A percentile compares a stretch with the other conserved stretches of the same genome.
phyloP scores from a whole-genome alignment of 2,888 invertebrate genomes.

The Nephrotoma appendiculata region DNA sequence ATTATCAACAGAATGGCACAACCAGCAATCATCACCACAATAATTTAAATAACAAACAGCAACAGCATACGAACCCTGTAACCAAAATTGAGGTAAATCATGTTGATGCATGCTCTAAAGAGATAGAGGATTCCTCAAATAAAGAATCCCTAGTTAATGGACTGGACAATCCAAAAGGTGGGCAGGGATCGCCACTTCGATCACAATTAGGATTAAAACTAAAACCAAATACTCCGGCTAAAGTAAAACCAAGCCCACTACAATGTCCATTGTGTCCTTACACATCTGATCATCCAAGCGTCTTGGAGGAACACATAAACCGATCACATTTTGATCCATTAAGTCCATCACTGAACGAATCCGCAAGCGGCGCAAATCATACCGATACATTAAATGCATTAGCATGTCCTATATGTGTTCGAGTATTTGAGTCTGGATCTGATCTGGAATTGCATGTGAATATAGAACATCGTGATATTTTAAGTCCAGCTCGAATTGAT shows the following conservation, averaged over 20 bases:
- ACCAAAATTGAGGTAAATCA: not conserved
- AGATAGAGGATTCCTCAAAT: conserved; percentile 12
- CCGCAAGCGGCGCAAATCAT: conserved; percentile 27
- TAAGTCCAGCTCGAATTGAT: conserved; percentile 19
- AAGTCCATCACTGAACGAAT: conserved; percentile 28
- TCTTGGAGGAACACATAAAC: conserved; percentile 71
- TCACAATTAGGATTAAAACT: conserved; percentile 55
- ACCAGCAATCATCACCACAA: not conserved
- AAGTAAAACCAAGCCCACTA: conserved; percentile 13
- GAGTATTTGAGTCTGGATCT: conserved; percentile 53
- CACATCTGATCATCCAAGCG: conserved; percentile 54
- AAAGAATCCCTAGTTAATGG: conserved; percentile 13
- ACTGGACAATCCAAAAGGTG: conserved; percentile 23
- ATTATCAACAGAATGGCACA: not conserved
- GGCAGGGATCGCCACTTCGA: conserved; percentile 60
- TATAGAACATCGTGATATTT: conserved; percentile 47
- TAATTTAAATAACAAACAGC: not conserved
- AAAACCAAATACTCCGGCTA: conserved; percentile 39
- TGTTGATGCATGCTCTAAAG: conserved; percentile 14
- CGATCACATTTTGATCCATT: conserved; percentile 52
- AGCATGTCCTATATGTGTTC: conserved; percentile 66
- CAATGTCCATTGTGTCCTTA: conserved; percentile 25
- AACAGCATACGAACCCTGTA: not conserved
- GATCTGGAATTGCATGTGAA: conserved; percentile 76
- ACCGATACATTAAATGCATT: conserved; percentile 38